Conservation (phyloP, 2,888 invertebrate species). For the Noctua fimbriata region DNA sequence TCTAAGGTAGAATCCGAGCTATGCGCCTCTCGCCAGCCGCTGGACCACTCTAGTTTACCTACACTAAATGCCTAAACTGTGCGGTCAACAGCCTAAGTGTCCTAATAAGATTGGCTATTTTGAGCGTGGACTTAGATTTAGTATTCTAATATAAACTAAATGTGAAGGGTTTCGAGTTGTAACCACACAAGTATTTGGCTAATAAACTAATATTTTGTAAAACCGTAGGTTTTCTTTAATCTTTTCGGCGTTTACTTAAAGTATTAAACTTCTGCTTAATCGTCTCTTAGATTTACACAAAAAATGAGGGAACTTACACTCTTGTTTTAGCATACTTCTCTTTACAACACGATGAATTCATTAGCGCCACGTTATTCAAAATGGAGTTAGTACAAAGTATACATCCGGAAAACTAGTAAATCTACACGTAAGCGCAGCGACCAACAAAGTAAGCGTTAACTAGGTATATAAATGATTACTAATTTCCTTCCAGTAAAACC, state of each 20-base stretch:
- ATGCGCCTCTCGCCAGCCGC: constrained; percentile 60
- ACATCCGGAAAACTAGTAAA: not conserved
- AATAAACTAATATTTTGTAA: not conserved
- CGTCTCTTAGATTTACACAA: not conserved
- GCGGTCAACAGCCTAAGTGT: constrained; percentile 15
- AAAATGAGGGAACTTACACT: not conserved
- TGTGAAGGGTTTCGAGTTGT: constrained; percentile 7
- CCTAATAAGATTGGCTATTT: constrained; percentile 41
- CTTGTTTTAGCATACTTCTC: not conserved
- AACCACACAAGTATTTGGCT: not conserved
- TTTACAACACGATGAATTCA: not conserved
- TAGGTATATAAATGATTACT: not conserved
- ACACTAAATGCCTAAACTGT: constrained; percentile 36
- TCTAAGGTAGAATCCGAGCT: constrained; percentile 45
- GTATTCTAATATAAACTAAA: constrained; percentile 5
- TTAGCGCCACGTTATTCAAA: not conserved
- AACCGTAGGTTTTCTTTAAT: not conserved
- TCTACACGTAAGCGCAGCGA: too few relatives aligned
- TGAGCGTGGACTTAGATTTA: not conserved
- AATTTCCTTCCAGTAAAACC: not conserved
- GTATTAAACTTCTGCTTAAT: too few relatives aligned
- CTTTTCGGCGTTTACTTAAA: not conserved
- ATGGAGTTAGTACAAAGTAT: not conserved
- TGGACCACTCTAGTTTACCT: constrained; percentile 34
- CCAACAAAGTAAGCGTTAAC: not conserved